Conservation (phyloP, 64 coral and sea anemone species). For the Montipora sp. region DNA sequence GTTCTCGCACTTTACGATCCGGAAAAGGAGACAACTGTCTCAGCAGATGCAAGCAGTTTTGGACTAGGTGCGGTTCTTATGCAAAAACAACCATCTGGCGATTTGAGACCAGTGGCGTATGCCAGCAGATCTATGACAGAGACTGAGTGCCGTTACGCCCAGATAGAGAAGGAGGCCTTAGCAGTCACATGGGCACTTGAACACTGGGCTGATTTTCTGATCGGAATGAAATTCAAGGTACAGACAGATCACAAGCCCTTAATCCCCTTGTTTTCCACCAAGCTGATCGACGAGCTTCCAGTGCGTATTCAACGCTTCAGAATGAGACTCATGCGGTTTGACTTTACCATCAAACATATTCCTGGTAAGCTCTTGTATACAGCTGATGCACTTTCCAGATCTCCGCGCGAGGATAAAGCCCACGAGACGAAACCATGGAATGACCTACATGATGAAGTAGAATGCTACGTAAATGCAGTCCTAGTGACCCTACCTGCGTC, state of each 20-base stretch:
- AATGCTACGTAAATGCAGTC: too few species aligned
- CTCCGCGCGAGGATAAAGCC: not conserved
- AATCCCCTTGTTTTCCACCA: not conserved
- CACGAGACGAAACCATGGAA: constrained; percentile 16
- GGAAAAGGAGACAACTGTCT: constrained; percentile 48
- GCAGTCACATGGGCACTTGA: constrained; percentile 5
- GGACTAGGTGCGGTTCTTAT: constrained; percentile 53
- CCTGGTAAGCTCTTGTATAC: constrained; percentile 13
- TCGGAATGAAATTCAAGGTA: not conserved
- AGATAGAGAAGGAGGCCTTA: not conserved
- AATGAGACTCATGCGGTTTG: constrained; percentile 19
- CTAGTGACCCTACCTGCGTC: not conserved
- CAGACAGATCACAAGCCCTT: constrained; percentile 10
- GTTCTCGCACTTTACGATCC: constrained; percentile 52
- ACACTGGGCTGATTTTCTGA: not conserved
- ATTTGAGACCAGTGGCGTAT: constrained; percentile 25
- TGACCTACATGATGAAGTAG: constrained; percentile 34
- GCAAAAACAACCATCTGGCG: constrained; percentile 23
- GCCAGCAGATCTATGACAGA: constrained; percentile 33
- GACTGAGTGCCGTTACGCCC: not conserved
- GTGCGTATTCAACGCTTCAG: not conserved
- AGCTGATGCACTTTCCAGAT: not conserved
- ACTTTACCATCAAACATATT: not conserved
- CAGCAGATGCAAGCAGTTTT: constrained; percentile 48
- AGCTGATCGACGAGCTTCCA: constrained; percentile 6